A percentile compares a stretch with the other conserved stretches of the same genome.
These are phyloP conservation scores for Trypoxylon attenuatum DNA, from an alignment of 2,888 invertebrate species.

Conservation along the genomic window DNA sequence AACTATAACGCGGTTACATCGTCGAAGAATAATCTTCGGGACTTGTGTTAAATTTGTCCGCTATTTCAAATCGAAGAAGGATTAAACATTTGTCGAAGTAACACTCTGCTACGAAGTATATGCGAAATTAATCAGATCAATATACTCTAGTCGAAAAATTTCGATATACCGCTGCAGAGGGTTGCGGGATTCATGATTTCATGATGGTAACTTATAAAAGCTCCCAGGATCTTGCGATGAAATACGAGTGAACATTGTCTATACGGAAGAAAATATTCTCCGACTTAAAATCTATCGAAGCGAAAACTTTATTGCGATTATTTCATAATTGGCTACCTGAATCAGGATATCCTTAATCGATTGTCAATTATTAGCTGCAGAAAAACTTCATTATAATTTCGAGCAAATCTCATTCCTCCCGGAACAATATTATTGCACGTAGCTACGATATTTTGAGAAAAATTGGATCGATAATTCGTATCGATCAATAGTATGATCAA, in stretches of 20 bases:
- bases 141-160: neutral
- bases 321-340: too few species aligned
- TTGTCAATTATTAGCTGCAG: too few species aligned
- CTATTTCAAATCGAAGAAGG: neutral
- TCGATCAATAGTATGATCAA: too few species aligned
- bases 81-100: constrained; percentile 5
- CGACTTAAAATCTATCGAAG: neutral
- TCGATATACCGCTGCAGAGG: constrained; percentile 2
- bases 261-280: too few species aligned
- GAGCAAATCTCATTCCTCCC: too few species aligned
- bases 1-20: constrained; percentile 22
- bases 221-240: constrained; percentile 12
- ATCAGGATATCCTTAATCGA: too few species aligned
- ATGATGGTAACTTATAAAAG: constrained; percentile 20
- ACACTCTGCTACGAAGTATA: constrained; percentile 6
- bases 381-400: too few species aligned
- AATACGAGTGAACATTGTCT: constrained; percentile 1
- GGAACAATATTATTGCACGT: too few species aligned
- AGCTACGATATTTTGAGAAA: too few species aligned
- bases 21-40: neutral
- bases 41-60: neutral
- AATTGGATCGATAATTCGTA: too few species aligned
- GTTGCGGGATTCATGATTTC: constrained; percentile 1
- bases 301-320: constrained; percentile 9
- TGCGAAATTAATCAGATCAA: neutral